Evolutionary conservation across 2,113 vertebrate species (phyloP).

Genomic region (Psettodes erumei): DNA sequence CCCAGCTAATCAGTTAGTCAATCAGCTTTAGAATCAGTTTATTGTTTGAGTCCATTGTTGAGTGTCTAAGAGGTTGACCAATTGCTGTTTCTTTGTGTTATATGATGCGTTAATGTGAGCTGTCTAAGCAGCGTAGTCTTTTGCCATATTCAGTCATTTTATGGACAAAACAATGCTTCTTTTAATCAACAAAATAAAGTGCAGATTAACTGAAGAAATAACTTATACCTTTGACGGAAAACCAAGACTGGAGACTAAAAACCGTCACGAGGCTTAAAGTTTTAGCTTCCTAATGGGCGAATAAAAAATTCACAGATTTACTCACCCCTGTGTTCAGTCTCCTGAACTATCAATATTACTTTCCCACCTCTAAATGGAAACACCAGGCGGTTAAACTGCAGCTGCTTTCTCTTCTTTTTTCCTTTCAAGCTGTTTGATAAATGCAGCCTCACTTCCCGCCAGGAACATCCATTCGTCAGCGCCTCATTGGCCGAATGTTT

Average conservation of each 20-base stretch:
- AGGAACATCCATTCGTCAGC: constrained; percentile 32
- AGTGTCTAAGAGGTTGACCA: too few species aligned
- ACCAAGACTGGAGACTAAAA: too few species aligned
- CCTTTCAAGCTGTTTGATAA: constrained; percentile 27
- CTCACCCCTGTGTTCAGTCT: neutral
- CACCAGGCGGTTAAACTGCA: constrained; percentile 3
- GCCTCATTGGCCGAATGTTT: constrained; percentile 22
- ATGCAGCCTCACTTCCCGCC: constrained; percentile 8
- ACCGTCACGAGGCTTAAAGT: neutral
- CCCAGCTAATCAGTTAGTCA: neutral
- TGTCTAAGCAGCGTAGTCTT: too few species aligned
- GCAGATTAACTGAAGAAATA: too few species aligned
- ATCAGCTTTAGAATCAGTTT: neutral
- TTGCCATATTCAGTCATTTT: neutral
- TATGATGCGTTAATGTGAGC: too few species aligned
- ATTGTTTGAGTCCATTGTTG: neutral
- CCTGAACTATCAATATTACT: neutral
- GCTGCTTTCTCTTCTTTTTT: neutral
- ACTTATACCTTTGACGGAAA: too few species aligned
- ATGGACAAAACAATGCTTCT: neutral
- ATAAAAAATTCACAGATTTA: too few species aligned
- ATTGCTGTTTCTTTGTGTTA: neutral
- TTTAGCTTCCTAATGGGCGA: neutral
- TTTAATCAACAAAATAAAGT: neutral
- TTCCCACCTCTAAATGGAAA: neutral